phyloP scores from a whole-genome alignment of 2,888 invertebrate species.

The Sminthurinus aureus region DNA sequence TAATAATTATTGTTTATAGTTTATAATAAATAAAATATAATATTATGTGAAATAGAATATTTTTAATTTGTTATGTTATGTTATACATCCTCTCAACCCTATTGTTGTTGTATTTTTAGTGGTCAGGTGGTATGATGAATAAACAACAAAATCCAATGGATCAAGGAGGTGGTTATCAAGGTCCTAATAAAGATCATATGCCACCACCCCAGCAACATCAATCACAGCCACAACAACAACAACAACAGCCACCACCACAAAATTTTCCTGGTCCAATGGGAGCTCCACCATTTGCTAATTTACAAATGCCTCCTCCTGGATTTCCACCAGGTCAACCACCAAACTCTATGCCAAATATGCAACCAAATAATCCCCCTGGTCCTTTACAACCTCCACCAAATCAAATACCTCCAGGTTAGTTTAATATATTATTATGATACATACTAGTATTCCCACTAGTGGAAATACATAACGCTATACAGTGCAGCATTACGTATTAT shows the following conservation, averaged over 20 bases:
- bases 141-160: not conserved
- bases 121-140: slow-evolving; percentile 17
- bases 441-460: too few relatives aligned
- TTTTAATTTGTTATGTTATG: too few relatives aligned
- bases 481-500: too few relatives aligned
- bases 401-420: too few relatives aligned
- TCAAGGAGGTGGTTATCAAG: slow-evolving; percentile 15
- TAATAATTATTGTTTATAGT: too few relatives aligned
- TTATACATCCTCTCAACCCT: too few relatives aligned
- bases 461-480: too few relatives aligned
- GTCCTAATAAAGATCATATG: not conserved
- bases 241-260: slow-evolving; percentile 17
- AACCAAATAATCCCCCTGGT: not conserved
- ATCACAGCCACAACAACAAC: too few relatives aligned
- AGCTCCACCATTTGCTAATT: slow-evolving; percentile 19
- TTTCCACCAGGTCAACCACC: not conserved
- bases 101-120: slow-evolving; percentile 13
- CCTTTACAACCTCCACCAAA: not conserved
- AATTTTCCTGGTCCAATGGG: slow-evolving; percentile 30
- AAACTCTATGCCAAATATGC: too few relatives aligned
- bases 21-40: too few relatives aligned
- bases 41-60: too few relatives aligned
- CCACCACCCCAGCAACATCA: slow-evolving; percentile 4
- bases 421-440: too few relatives aligned
- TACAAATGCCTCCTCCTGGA: slow-evolving; percentile 34